These are phyloP conservation scores for Scleropages formosus DNA, from an alignment of 2,797 vertebrate species.

Conservation along the genomic window DNA sequence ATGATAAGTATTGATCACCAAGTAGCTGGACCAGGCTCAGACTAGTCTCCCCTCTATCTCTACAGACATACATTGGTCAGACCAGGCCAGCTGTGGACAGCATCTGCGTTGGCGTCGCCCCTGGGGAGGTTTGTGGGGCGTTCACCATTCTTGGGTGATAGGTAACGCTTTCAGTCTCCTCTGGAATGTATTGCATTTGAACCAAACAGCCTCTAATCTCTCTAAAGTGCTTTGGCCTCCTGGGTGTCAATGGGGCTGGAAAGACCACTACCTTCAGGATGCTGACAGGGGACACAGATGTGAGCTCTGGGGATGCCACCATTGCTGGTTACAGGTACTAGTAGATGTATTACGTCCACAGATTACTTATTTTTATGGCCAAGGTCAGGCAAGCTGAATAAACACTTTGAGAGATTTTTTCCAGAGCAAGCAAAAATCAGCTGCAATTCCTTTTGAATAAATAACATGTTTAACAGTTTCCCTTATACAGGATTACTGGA, in stretches of 20 bases:
- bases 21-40: too few relatives aligned
- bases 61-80: conserved; percentile 81
- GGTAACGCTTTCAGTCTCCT: too few relatives aligned
- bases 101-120: conserved; percentile 87
- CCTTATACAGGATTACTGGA: too few relatives aligned
- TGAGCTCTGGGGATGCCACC: conserved; percentile 83
- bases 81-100: conserved; percentile 84
- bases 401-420: too few relatives aligned
- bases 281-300: conserved; percentile 89
- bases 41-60: conserved; percentile 14
- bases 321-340: conserved; percentile 83
- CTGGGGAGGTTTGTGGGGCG: conserved; percentile 79
- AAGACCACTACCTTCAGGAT: conserved; percentile 98
- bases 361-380: too few relatives aligned
- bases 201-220: too few relatives aligned
- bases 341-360: background rate
- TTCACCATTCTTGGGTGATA: background rate
- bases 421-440: too few relatives aligned
- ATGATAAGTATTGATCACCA: too few relatives aligned
- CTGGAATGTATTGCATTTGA: too few relatives aligned
- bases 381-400: too few relatives aligned
- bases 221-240: conserved; percentile 88
- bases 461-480: too few relatives aligned
- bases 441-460: too few relatives aligned
- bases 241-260: conserved; percentile 95